A percentile compares a stretch with the other conserved stretches of the same genome.
Evolutionary conservation across 2,113 vertebrate genomes (phyloP).

Genomic region (Nothoprocta pentlandii): DNA sequence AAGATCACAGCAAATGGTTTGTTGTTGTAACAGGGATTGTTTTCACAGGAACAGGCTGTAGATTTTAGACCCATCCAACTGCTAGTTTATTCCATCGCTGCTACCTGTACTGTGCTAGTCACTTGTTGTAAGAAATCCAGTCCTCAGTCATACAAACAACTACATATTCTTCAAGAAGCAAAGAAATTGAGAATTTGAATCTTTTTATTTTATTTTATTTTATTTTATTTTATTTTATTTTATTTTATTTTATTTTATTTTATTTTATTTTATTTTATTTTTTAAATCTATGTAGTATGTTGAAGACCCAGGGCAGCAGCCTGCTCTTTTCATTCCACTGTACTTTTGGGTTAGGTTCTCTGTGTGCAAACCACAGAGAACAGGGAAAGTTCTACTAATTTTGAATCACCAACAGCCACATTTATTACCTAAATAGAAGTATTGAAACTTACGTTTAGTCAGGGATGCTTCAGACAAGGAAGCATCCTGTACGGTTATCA

Average conservation of each 20-base stretch:
- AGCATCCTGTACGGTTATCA: neutral
- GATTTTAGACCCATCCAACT: neutral
- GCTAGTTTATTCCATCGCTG: neutral
- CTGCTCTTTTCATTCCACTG: neutral
- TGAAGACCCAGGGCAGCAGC: neutral
- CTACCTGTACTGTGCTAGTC: neutral
- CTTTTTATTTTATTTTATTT: accelerated
- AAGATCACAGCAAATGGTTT: neutral
- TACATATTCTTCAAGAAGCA: neutral
- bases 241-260: too few relatives aligned
- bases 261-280: too few relatives aligned
- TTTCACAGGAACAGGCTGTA: neutral
- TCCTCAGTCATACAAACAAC: neutral
- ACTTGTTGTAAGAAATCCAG: neutral
- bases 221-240: too few relatives aligned
- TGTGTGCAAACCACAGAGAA: neutral
- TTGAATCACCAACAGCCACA: neutral
- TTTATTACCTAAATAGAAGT: neutral
- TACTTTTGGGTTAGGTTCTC: neutral
- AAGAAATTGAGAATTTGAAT: neutral
- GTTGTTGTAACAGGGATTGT: neutral
- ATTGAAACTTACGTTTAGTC: neutral
- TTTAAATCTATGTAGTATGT: neutral
- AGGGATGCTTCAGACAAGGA: neutral
- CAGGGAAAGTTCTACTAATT: neutral